These are phyloP conservation scores for Oreochromis spilurus DNA, from an alignment of 2,113 vertebrate genomes.

Conservation along the genomic window DNA sequence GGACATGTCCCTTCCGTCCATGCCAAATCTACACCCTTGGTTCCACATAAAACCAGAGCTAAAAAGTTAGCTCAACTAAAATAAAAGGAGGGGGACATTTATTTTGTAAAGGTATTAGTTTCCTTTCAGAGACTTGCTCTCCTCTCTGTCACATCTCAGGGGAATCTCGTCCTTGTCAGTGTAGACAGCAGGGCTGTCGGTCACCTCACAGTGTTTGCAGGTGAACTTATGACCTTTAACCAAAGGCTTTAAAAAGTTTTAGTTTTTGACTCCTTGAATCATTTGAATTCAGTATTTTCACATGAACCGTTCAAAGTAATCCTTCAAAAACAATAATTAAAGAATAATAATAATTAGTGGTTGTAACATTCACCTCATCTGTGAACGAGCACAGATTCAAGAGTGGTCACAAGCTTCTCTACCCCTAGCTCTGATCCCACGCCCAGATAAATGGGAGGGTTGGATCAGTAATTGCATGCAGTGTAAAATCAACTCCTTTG, in stretches of 20 bases:
- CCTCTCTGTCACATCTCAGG: not conserved
- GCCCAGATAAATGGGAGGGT: not conserved
- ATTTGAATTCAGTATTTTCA: not conserved
- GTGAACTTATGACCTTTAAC: not conserved
- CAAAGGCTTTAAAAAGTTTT: not conserved
- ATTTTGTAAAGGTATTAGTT: not conserved
- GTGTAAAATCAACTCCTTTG: no score
- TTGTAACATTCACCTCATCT: not conserved
- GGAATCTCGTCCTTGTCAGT: not conserved
- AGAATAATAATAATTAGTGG: fast-evolving
- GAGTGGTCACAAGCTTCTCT: not conserved
- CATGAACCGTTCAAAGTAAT: not conserved
- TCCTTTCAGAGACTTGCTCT: not conserved
- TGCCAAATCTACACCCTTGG: not conserved
- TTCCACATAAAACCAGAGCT: not conserved
- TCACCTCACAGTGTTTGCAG: not conserved
- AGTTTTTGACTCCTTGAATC: not conserved
- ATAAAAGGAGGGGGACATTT: not conserved
- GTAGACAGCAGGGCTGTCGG: not conserved
- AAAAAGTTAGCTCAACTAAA: not conserved
- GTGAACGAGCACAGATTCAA: not conserved
- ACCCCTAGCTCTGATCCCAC: fast-evolving
- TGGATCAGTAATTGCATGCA: not conserved
- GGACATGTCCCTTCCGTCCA: no score
- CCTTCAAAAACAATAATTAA: fast-evolving